Evolutionary conservation across 2,113 vertebrate species (phyloP).

Genomic region (Ammodramus savannarum): DNA sequence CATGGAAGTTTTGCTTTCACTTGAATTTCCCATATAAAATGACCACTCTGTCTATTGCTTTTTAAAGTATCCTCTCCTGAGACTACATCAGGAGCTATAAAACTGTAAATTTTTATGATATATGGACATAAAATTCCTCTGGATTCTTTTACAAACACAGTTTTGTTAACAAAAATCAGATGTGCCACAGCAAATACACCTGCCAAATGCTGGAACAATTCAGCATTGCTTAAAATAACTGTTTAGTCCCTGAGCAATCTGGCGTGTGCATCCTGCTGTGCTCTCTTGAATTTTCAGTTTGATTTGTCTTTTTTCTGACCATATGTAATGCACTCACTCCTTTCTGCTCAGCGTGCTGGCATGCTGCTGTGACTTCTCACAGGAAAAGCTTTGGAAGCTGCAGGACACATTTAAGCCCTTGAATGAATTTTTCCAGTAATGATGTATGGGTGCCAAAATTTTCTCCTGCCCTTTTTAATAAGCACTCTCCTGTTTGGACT

Average conservation of each 20-base stretch:
- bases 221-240: not conserved
- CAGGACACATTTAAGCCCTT: slow-evolving; percentile 16
- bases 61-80: not conserved
- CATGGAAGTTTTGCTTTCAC: not conserved
- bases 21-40: not conserved
- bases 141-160: not conserved
- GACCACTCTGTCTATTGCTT: not conserved
- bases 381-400: slow-evolving; percentile 11
- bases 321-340: not conserved
- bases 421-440: slow-evolving; percentile 17
- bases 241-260: not conserved
- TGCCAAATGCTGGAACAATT: not conserved
- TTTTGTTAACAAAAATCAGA: slow-evolving; percentile 11
- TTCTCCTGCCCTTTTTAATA: slow-evolving; percentile 39
- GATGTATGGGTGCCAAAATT: not conserved
- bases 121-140: not conserved
- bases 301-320: not conserved
- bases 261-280: accelerated
- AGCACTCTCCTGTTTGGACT: not conserved
- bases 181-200: not conserved
- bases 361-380: not conserved
- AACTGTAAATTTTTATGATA: not conserved
- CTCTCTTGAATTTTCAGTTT: slow-evolving; percentile 5
- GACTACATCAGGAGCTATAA: not conserved
- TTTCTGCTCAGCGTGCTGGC: not conserved